Conservation (phyloP, 2,888 invertebrate genomes). For the Xestia ashworthii region DNA sequence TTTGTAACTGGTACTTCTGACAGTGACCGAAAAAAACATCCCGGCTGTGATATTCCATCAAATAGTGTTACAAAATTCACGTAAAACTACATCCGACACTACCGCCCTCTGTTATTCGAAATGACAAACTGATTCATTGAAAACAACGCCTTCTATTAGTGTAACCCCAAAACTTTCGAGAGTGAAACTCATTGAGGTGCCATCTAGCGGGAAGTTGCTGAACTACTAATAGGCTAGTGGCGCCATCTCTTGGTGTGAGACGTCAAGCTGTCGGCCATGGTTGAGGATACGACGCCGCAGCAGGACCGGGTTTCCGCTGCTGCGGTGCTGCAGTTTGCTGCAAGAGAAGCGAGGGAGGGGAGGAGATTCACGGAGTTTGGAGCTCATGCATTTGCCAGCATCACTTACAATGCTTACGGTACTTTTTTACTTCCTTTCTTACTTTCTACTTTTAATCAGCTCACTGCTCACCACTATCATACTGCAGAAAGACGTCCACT, state of each 20-base stretch:
- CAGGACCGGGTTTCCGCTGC: conserved; percentile 84
- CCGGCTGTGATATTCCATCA: conserved; percentile 50
- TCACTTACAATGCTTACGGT: conserved; percentile 86
- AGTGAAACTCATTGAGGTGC: conserved; percentile 11
- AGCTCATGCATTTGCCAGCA: conserved; percentile 86
- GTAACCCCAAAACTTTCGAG: conserved; percentile 21
- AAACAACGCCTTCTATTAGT: conserved; percentile 61
- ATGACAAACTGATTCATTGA: conserved; percentile 6
- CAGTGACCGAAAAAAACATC: conserved; percentile 49
- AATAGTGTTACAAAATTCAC: conserved; percentile 22
- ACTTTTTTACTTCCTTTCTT: conserved; percentile 55
- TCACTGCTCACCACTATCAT: too few species aligned
- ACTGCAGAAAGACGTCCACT: not conserved
- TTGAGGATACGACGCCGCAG: conserved; percentile 80
- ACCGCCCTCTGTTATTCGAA: conserved; percentile 45
- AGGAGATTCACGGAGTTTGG: conserved; percentile 84
- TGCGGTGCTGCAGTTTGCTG: conserved; percentile 86
- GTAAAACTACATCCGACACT: not conserved
- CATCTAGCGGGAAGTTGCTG: conserved; percentile 19
- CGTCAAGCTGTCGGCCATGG: conserved; percentile 76
- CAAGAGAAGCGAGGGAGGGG: conserved; percentile 86
- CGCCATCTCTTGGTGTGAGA: conserved; percentile 63
- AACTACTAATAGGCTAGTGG: conserved; percentile 33
- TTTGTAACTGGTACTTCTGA: conserved; percentile 66
- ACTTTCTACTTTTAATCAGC: not conserved